A percentile compares a stretch with the other conserved stretches of the same genome.
phyloP scores from a whole-genome alignment of 1,140 invertebrate species.

The Pseudachorutes palmiensis region DNA sequence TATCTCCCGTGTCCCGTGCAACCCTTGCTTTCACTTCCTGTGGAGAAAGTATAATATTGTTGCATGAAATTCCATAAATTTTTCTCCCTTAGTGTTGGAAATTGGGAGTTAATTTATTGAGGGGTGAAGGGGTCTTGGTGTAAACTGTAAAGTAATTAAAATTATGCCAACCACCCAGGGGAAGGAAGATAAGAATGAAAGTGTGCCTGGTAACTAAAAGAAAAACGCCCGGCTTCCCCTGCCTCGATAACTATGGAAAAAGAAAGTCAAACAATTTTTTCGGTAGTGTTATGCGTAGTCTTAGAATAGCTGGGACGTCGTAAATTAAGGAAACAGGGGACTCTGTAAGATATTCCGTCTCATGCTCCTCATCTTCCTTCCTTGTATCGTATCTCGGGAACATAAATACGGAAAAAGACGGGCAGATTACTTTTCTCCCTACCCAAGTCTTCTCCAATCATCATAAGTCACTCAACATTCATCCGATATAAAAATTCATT shows the following conservation, averaged over 20 bases:
- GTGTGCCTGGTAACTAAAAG: neutral
- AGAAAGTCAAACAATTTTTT: neutral
- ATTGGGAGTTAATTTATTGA: slow-evolving; percentile 1
- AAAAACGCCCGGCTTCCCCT: no score
- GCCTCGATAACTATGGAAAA: neutral
- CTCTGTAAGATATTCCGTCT: slow-evolving; percentile 8
- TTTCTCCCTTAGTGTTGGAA: no score
- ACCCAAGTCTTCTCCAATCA: neutral
- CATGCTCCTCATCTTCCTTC: slow-evolving; percentile 9
- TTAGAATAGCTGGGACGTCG: neutral
- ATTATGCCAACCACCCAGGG: neutral
- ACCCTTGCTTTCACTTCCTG: neutral
- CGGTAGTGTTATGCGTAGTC: no score
- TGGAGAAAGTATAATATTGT: neutral
- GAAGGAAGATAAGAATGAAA: neutral
- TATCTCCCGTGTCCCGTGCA: neutral
- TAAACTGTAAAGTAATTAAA: neutral
- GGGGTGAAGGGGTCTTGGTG: neutral
- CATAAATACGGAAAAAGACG: neutral
- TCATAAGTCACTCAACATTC: slow-evolving; percentile 9
- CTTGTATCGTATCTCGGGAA: neutral
- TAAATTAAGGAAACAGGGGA: slow-evolving; percentile 3
- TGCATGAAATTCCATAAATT: neutral
- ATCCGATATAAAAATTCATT: slow-evolving; percentile 12
- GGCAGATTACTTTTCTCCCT: slow-evolving; percentile 8